Evolutionary conservation across 2,888 invertebrate genomes (phyloP).

Genomic region (Unio pictorum): DNA sequence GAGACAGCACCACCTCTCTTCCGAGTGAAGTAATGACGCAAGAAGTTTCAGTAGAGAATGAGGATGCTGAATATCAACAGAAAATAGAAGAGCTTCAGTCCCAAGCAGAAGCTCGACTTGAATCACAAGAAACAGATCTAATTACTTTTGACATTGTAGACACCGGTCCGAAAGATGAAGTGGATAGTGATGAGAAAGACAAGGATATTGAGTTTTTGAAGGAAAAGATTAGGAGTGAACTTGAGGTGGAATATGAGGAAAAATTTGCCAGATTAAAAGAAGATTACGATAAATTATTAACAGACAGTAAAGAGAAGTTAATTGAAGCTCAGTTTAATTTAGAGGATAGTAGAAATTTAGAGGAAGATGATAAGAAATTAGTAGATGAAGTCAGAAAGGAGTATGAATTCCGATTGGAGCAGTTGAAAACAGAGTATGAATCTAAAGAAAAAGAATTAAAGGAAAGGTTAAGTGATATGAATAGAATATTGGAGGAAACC

Average conservation of each 20-base stretch:
- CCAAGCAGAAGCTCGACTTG: conserved; percentile 4
- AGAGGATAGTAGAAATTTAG: conserved; percentile 13
- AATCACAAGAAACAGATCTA: background rate
- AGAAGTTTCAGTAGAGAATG: conserved; percentile 16
- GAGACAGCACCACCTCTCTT: too few relatives aligned
- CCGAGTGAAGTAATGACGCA: conserved; percentile 4
- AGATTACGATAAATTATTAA: conserved; percentile 23
- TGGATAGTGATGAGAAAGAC: too few relatives aligned
- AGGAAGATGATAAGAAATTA: conserved; percentile 18
- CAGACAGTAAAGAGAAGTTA: conserved; percentile 7
- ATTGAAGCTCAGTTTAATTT: conserved; percentile 1
- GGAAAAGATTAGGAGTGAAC: conserved; percentile 19
- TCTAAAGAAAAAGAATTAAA: conserved; percentile 7
- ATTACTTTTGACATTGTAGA: too few relatives aligned
- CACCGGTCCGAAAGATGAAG: too few relatives aligned
- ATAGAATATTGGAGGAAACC: background rate
- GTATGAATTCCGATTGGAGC: conserved; percentile 13
- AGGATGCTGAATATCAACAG: conserved; percentile 23
- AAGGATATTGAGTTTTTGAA: too few relatives aligned
- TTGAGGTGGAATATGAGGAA: conserved; percentile 31
- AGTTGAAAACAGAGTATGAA: background rate
- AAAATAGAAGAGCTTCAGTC: conserved; percentile 10
- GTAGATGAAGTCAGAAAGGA: conserved; percentile 7
- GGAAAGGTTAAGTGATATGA: conserved; percentile 4
- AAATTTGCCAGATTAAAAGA: conserved; percentile 24